Base-by-base conservation (phyloP, 1,140 invertebrate genomes). In the Musca domestica region DNA sequence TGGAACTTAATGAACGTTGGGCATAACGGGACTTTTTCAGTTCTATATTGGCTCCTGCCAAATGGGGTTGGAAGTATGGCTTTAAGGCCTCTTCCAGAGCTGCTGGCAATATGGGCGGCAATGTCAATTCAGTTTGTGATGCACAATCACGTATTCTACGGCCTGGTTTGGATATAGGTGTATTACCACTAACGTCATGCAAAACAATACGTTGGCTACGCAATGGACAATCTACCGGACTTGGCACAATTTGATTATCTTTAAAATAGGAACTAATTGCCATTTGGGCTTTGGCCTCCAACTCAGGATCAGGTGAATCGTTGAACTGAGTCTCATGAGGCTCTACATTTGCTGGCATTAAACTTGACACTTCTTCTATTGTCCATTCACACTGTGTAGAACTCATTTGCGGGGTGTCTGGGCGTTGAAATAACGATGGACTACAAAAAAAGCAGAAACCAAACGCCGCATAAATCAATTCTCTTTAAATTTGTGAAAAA, bases 251-350 rank as follows among this genome's bases (percentile, higher is more conserved):
- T 70, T 84, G 74, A 68, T 85, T 82, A 52, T 84, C 76, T 66
- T 77, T 83, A 65, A 87, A 87, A 68, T 85, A 87, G 14, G 78
- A 76, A 70, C 81, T 80, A 19, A 87, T 87, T 6, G 85, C 85
- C 27, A 81, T 75, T 70, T 87, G 86, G 3, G 84, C 84, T 68
- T 82, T 80, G 1, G 76, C 79, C 64, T 87, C 86, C 19, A 79
- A 71, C 65, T 86, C 85, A 3, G 85, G 83, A 72, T 86, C 85
- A 5, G 80, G 74, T 1, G 76, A 82, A 12, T 84, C 72, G 58
- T 80, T 71, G 66, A 86, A 84, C 66, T 87, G 83, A 0, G 82
- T 71, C 34, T 84, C 79, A 73, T 82, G 83, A 41, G 86, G 84
- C 70, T 86, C 85, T 19, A 87, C 83, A 72, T 83, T 82, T 1